Evolutionary conservation across 2,797 vertebrate species (phyloP), one percentile per base, ranked within the genome.

Genomic region (Pygocentrus nattereri): DNA sequence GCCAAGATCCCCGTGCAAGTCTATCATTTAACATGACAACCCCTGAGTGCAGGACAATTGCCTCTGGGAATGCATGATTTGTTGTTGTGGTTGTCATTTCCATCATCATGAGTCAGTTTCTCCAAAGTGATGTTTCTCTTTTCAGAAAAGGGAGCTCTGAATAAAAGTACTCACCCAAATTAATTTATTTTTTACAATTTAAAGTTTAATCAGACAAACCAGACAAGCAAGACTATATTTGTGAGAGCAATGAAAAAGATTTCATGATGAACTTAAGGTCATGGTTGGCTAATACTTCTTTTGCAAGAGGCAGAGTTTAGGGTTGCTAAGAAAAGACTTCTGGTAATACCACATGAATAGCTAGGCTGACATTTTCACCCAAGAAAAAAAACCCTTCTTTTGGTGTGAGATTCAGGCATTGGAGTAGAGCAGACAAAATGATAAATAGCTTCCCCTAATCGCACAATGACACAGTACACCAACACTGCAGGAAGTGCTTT

Each of bases 1-100:
- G 58, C 64, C 69, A 85, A 76, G 75, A 85, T 73, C 75, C 83
- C 87, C 27, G 86, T 80, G 79, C 77, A 85, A 75, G 67, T 65
- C 74, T 79, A 84, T 75, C 80, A 77, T 82, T 74, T 81, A 62
- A 61, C 74, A 62, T 1, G 79, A 81, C 61, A 69, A 31, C 3
- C 76, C 81, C 78, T 2, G 18, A 87, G 83, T 85, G 84, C 85
- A 34, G 19, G 70, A 73, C 52, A 54, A 73, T 56, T 34, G 27
- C 50, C 70, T 34, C 19, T 34, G 19, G 25, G 11, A 31, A 56
- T 34, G 56, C 31, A 73, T 56, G 31, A 56, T 73, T 50, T 73
- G 50, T 52, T n/a, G 38, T 73, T 73, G 61, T 80, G 50, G 34
- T 80, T 64, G 70, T 67, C 70, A 49, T 50, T 80, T 73, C 52